phyloP scores from a whole-genome alignment of 2,888 invertebrate species.

The Dexiosoma caninum region DNA sequence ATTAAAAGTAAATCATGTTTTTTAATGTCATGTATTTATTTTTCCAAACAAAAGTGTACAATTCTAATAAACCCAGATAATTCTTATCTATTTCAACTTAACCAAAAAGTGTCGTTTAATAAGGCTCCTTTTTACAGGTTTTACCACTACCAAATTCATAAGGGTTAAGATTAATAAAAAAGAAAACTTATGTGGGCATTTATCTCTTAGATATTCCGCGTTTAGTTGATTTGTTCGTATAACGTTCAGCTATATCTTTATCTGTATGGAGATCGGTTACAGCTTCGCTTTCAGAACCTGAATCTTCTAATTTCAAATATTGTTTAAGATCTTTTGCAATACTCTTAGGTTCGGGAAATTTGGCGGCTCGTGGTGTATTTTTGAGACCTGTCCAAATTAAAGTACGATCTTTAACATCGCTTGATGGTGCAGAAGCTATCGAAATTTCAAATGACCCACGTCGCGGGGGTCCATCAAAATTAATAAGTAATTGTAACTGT shows the following conservation, averaged over 20 bases:
- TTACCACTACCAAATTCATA: constrained; percentile 67
- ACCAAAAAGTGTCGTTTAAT: constrained; percentile 57
- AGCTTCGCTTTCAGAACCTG: not conserved
- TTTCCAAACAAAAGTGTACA: too few species aligned
- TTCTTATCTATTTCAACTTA: constrained; percentile 16
- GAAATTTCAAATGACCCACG: constrained; percentile 75
- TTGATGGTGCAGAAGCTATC: constrained; percentile 64
- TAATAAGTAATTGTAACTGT: constrained; percentile 71
- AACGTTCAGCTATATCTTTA: too few species aligned
- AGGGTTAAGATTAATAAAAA: constrained; percentile 41
- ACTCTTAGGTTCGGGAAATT: constrained; percentile 71
- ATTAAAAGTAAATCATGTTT: too few species aligned
- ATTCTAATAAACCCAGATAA: not conserved
- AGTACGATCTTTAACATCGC: constrained; percentile 61
- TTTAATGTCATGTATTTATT: too few species aligned
- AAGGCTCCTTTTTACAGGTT: constrained; percentile 65
- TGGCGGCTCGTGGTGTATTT: constrained; percentile 74
- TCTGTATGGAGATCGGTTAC: too few species aligned
- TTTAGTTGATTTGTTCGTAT: too few species aligned
- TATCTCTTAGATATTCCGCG: constrained; percentile 39
- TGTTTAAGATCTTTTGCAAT: constrained; percentile 42
- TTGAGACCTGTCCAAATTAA: constrained; percentile 74
- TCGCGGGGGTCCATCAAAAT: constrained; percentile 70
- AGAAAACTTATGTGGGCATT: not conserved
- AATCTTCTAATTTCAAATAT: constrained; percentile 37